Evolutionary conservation across 2,888 invertebrate species (phyloP).

Genomic region (Ormia ochracea): DNA sequence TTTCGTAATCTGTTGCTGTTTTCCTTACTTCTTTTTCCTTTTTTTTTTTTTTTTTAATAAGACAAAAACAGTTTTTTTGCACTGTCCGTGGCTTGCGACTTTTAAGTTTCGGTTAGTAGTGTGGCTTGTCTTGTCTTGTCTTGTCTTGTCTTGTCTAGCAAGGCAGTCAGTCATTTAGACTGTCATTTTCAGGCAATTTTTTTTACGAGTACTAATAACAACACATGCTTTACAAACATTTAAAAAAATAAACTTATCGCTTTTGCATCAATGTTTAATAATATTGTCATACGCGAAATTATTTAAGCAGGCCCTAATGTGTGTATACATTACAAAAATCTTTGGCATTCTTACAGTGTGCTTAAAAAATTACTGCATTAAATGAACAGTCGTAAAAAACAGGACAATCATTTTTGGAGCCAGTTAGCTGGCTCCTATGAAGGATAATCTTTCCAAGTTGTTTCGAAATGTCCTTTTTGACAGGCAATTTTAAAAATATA

Average conservation of each 20-base stretch:
- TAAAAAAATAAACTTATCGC: conserved; percentile 29
- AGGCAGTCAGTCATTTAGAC: conserved; percentile 17
- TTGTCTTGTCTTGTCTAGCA: conserved; percentile 14
- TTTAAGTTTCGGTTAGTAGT: conserved; percentile 37
- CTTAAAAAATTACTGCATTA: too few relatives aligned
- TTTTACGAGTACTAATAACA: conserved; percentile 26
- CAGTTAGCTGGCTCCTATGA: too few relatives aligned
- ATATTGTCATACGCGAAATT: conserved; percentile 60
- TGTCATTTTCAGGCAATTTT: neutral
- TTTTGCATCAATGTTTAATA: conserved; percentile 58
- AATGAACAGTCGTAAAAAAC: too few relatives aligned
- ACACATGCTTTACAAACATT: conserved; percentile 2
- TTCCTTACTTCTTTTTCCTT: too few relatives aligned
- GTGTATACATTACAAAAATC: neutral
- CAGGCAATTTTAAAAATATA: too few relatives aligned
- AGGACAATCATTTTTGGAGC: too few relatives aligned
- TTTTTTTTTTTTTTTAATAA: conserved; percentile 8
- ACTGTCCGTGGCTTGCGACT: neutral
- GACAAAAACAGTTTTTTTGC: neutral
- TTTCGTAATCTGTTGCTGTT: too few relatives aligned
- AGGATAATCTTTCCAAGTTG: too few relatives aligned
- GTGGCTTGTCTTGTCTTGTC: conserved; percentile 7
- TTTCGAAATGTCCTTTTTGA: too few relatives aligned
- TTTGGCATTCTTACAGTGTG: neutral
- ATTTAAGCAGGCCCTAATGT: conserved; percentile 51